phyloP scores from a whole-genome alignment of 2,888 invertebrate genomes.

The Euzophera pinguis region DNA sequence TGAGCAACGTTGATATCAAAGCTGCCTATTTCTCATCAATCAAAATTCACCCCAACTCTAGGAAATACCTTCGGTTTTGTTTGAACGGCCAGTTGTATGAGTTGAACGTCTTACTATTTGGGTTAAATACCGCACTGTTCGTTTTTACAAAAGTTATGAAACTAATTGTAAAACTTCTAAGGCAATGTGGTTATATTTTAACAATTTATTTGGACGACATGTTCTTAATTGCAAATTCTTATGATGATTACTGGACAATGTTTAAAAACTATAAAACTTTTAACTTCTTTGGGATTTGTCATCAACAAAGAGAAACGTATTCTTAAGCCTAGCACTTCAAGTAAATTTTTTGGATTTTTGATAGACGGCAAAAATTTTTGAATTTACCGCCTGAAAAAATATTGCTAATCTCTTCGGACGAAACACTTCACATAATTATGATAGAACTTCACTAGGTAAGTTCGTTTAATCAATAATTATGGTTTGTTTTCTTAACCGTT shows the following conservation, averaged over 20 bases:
- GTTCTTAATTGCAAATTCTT: too few relatives aligned
- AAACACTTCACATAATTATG: not conserved
- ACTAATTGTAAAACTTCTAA: not conserved
- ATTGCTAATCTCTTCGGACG: not conserved
- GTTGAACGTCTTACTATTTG: not conserved
- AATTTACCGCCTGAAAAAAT: not conserved
- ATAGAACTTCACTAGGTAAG: not conserved
- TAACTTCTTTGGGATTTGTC: not conserved
- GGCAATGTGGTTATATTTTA: not conserved
- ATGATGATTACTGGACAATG: not conserved
- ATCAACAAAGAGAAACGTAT: too few relatives aligned
- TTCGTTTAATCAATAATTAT: not conserved
- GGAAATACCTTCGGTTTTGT: not conserved
- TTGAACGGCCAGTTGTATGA: not conserved
- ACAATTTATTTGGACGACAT: not conserved
- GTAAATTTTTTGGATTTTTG: too few relatives aligned
- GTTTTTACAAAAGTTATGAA: not conserved
- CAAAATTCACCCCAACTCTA: not conserved
- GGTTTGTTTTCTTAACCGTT: too few relatives aligned
- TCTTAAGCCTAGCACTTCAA: too few relatives aligned
- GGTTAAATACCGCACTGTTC: not conserved
- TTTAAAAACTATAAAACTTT: slow-evolving; percentile 14
- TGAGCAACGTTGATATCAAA: not conserved
- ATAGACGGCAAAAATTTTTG: too few relatives aligned
- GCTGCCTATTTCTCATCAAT: not conserved